These are phyloP conservation scores for Zaprionus taronus DNA, from an alignment of 1,140 invertebrate species.

Conservation along the genomic window DNA sequence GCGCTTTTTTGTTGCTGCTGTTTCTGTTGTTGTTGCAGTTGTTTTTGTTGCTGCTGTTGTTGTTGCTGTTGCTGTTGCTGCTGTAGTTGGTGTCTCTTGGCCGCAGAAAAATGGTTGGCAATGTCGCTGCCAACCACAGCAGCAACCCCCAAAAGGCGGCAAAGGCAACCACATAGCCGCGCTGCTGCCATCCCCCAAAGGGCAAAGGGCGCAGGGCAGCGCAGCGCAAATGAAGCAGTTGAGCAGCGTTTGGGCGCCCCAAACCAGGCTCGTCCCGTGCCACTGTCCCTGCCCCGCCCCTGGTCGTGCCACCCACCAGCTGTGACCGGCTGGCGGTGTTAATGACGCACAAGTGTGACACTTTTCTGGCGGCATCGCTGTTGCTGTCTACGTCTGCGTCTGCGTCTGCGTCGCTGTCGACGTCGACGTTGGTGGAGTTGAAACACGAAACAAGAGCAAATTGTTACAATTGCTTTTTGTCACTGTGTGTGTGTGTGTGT, in stretches of 20 bases:
- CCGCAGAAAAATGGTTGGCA: constrained; percentile 80
- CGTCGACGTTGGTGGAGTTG: constrained; percentile 24
- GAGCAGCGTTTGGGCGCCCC: not conserved
- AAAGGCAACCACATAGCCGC: constrained; percentile 42
- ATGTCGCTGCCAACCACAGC: constrained; percentile 80
- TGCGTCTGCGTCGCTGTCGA: not conserved
- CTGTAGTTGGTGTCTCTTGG: constrained; percentile 49
- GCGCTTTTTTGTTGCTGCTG: constrained; percentile 36
- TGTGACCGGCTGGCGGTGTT: constrained; percentile 77
- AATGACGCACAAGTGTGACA: constrained; percentile 83
- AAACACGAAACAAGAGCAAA: constrained; percentile 65
- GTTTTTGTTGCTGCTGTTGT: not conserved
- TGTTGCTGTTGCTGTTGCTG: not conserved
- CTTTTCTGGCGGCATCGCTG: constrained; percentile 49
- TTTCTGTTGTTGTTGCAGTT: constrained; percentile 16
- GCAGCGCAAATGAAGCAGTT: constrained; percentile 29
- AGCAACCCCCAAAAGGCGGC: constrained; percentile 55
- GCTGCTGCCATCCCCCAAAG: constrained; percentile 44
- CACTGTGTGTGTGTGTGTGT: constrained; percentile 26
- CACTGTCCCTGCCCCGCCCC: too few relatives aligned
- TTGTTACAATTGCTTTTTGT: constrained; percentile 61
- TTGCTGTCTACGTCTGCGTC: not conserved
- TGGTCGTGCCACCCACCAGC: constrained; percentile 66
- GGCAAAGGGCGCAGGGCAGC: not conserved
- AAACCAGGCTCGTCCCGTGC: not conserved